Evolutionary conservation across 23 tunicate genomes (phyloP), one percentile per base, ranked within the genome.

Genomic region (Ciona savignyi): DNA sequence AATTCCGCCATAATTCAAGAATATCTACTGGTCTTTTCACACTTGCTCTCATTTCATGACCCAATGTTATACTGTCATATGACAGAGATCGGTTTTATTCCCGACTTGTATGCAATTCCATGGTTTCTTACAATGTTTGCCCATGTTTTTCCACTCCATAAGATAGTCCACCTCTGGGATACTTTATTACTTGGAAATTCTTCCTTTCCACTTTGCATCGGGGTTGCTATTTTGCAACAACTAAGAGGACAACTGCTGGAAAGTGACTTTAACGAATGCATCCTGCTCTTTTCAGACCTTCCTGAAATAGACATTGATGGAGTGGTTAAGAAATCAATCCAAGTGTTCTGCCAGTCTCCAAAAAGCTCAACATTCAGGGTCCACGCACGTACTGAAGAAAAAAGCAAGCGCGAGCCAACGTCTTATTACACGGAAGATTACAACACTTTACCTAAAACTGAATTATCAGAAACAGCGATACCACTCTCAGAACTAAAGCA

Each of bases 81-180:
- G 34, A 76, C 79, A 23, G 86, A 87, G 35, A 83, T 83, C 21
- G 78, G 72, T 23, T 94, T 94, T 75, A 67, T 83, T 30, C 99
- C 99, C 4, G 91, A 94, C 62, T 71, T 94, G 66, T 94, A 84
- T 82, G 94, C 99, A 1, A 87, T 94, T 27, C 99, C 99, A 1
- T 94, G 99, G 99, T 94, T 94, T 70, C 70, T 94, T 23, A 94
- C 99, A 31, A 94, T 94, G 99, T 94, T 94, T 75, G 86, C 99
- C 11, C 99, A 94, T 74, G 99, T 94, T 11, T 94, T 94, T 66
- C 99, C 99, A 0, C 67, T 94, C 56, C 86, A 86, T 33, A 84
- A 84, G 51, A 85, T 94, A 32, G 86, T 87, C 49, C 99, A 94
- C 70, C 64, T 94, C 51, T 94, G 99, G 99, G 99, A 94, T 60